Conservation (phyloP, 2,888 invertebrate genomes). For the Pantelozetes paolii region DNA sequence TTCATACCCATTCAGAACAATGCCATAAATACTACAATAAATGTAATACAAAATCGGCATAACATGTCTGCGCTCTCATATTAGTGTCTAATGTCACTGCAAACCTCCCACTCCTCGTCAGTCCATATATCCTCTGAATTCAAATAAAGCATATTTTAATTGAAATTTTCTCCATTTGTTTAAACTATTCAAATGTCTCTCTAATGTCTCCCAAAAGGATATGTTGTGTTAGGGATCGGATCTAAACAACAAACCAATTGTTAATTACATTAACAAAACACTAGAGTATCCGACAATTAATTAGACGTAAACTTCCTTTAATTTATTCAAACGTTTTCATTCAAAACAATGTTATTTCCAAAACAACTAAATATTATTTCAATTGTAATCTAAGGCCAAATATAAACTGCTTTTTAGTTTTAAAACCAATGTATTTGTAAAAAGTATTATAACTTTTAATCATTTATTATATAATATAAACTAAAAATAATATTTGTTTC, state of each 20-base stretch:
- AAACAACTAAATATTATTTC: background rate
- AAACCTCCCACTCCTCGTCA: slow-evolving; percentile 10
- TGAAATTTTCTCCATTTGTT: no score
- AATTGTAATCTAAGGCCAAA: slow-evolving; percentile 12
- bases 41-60: background rate
- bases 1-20: background rate
- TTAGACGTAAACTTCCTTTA: background rate
- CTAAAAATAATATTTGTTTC: background rate
- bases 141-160: background rate
- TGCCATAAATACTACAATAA: background rate
- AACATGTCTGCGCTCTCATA: slow-evolving; percentile 16
- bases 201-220: slow-evolving; percentile 13
- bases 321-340: background rate
- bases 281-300: no score
- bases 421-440: background rate
- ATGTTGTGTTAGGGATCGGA: background rate
- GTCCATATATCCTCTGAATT: slow-evolving; percentile 16
- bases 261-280: background rate
- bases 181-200: background rate
- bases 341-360: slow-evolving; percentile 4
- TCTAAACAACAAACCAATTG: background rate
- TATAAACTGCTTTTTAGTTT: slow-evolving; percentile 1
- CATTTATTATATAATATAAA: slow-evolving; percentile 6
- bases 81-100: background rate
- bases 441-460: background rate